These are phyloP conservation scores for Aporophyla nigra DNA, from an alignment of 2,888 invertebrate species.

Conservation along the genomic window DNA sequence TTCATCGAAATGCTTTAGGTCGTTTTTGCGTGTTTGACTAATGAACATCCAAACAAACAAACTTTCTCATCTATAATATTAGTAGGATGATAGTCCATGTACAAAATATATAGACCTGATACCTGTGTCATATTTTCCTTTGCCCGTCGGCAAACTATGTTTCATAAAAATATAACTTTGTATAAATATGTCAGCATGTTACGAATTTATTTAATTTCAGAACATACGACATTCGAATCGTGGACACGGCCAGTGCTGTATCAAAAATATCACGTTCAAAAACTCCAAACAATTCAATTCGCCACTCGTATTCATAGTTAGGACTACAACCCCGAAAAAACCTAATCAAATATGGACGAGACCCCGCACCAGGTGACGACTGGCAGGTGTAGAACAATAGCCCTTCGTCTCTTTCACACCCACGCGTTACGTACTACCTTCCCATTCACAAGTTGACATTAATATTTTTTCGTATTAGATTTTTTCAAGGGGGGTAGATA, in stretches of 20 bases:
- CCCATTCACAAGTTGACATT: constrained; percentile 75
- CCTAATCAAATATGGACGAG: constrained; percentile 88
- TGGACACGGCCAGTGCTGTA: constrained; percentile 36
- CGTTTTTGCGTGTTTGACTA: too few species aligned
- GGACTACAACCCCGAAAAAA: constrained; percentile 83
- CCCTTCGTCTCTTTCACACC: constrained; percentile 79
- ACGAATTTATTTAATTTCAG: constrained; percentile 55
- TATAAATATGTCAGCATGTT: constrained; percentile 54
- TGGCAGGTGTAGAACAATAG: constrained; percentile 87
- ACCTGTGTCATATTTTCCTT: constrained; percentile 28
- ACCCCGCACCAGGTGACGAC: constrained; percentile 84
- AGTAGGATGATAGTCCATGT: background rate
- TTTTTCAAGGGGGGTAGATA: constrained; percentile 81
- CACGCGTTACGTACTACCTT: constrained; percentile 57
- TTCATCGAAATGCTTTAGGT: too few species aligned
- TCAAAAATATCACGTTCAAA: constrained; percentile 59
- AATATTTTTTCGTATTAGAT: constrained; percentile 82
- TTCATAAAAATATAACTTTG: constrained; percentile 45
- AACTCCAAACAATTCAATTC: constrained; percentile 71
- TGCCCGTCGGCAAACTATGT: constrained; percentile 32
- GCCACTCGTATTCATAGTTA: constrained; percentile 79
- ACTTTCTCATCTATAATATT: too few species aligned
- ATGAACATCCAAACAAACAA: too few species aligned
- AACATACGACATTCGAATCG: constrained; percentile 35
- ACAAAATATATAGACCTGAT: background rate